A percentile compares a stretch with the other conserved stretches of the same genome.
These are phyloP conservation scores for Hirundo rustica DNA, from an alignment of 2,797 vertebrate genomes.

Conservation along the genomic window DNA sequence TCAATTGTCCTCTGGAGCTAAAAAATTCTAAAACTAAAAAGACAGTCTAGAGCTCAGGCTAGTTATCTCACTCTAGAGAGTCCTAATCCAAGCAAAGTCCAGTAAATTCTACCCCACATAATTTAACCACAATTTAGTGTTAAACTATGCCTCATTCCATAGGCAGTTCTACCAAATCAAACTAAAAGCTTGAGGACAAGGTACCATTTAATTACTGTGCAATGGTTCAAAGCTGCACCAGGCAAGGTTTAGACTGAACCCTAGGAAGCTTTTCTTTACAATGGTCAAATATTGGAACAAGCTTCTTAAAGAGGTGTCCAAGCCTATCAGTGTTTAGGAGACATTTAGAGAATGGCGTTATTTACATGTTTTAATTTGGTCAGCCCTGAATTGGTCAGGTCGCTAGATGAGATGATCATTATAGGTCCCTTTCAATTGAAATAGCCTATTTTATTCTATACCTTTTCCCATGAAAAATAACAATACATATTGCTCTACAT, in stretches of 20 bases:
- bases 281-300: neutral
- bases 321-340: neutral
- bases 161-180: neutral
- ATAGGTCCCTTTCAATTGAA: neutral
- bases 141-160: neutral
- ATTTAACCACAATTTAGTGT: neutral
- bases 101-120: neutral
- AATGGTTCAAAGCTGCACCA: neutral
- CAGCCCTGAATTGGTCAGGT: neutral
- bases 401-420: neutral
- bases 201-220: neutral
- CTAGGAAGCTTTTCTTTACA: neutral
- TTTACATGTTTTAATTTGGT: neutral
- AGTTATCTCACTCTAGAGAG: neutral
- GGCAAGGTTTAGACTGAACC: neutral
- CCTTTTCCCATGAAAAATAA: neutral
- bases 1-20: neutral
- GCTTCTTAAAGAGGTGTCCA: neutral
- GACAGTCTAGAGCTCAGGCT: neutral
- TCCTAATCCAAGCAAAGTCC: neutral
- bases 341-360: neutral
- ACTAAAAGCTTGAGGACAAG: neutral
- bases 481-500: neutral
- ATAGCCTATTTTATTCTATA: neutral
- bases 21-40: neutral